Evolutionary conservation across 30 jellyfish, hydroid and myxozoan species (phyloP).

Genomic region (Cassiopea andromeda): DNA sequence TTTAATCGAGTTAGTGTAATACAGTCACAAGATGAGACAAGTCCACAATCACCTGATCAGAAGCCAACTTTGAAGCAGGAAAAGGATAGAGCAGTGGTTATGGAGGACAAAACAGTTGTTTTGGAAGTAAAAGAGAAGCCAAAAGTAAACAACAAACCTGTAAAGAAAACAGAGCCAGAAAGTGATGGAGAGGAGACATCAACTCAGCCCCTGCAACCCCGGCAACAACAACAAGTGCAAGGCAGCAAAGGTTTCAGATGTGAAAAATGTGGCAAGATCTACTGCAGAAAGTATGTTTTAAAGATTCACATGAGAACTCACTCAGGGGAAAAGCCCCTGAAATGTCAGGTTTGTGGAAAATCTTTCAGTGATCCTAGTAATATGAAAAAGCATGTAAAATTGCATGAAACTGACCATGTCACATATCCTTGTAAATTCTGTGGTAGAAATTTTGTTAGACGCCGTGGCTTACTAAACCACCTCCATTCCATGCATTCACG

Average conservation of each 20-base stretch:
- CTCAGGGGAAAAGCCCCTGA: conserved; percentile 95
- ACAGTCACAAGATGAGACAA: conserved; percentile 25
- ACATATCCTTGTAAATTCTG: conserved; percentile 95
- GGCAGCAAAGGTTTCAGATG: conserved; percentile 84
- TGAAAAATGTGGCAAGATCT: conserved; percentile 91
- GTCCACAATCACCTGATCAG: conserved; percentile 17
- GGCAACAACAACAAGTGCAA: conserved; percentile 44
- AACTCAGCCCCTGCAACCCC: conserved; percentile 62
- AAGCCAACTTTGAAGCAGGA: conserved; percentile 10
- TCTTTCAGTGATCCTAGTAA: conserved; percentile 99
- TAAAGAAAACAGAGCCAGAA: conserved; percentile 37
- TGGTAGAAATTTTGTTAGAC: conserved; percentile 88
- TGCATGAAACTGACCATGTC: conserved; percentile 95
- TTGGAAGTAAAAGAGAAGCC: conserved; percentile 34
- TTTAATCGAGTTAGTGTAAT: conserved; percentile 57
- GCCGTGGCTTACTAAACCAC: conserved; percentile 90
- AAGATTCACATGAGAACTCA: conserved; percentile 97
- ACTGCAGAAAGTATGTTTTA: conserved; percentile 95
- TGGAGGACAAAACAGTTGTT: conserved; percentile 1
- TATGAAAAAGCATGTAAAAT: conserved; percentile 94
- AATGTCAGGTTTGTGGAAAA: conserved; percentile 94
- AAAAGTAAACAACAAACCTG: conserved; percentile 21
- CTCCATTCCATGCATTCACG: conserved; percentile 94
- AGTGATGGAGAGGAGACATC: conserved; percentile 73
- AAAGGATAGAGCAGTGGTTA: background rate